Evolutionary conservation across 2,888 invertebrate genomes (phyloP), one percentile per base, ranked within the genome.

Genomic region (Drosophila trichaetosa): DNA sequence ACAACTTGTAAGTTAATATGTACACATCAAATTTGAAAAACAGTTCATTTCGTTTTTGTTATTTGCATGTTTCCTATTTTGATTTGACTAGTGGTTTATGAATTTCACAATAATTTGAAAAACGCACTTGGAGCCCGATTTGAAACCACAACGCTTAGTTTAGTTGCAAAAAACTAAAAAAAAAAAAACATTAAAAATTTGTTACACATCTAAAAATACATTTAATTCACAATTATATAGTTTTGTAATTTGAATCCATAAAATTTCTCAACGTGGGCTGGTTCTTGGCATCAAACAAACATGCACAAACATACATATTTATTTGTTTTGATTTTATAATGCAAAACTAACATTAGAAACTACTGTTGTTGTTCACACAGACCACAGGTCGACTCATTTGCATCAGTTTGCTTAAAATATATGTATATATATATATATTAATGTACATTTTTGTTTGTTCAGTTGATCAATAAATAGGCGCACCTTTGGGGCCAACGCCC

Each of bases 81-180:
- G 66, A 67, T 60, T 81, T 79, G 83, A 87, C 78, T 79, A 84
- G 80, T 67, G 72, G 64, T 73, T 65, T 52, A 61, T 69, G 42
- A 48, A 66, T 69, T 68, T 68, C 66, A 31, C 24, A 46, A 40
- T 38, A 51, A 64, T 69, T 77, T 61, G 42, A 63, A 78, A 66
- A 70, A 66, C 70, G 40, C 51, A 70, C 64, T 77, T 69, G 53
- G 60, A 70, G 78, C 78, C 81, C 66, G 77, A 87, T 74, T 85
- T 89, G 88, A 89, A 87, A 87, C 89, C 86, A 89, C 89, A 85
- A 87, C 80, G 73, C 73, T 85, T 81, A 82, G 31, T 63, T 76
- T 76, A 72, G 69, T 74, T 80, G 59, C 62, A 81, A 83, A 83
- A 81, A 79, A 78, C 63, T 71, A 10, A 10, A 81, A 77, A 87